Evolutionary conservation across 2,888 invertebrate genomes (phyloP).

Genomic region (Sympetrum striolatum): DNA sequence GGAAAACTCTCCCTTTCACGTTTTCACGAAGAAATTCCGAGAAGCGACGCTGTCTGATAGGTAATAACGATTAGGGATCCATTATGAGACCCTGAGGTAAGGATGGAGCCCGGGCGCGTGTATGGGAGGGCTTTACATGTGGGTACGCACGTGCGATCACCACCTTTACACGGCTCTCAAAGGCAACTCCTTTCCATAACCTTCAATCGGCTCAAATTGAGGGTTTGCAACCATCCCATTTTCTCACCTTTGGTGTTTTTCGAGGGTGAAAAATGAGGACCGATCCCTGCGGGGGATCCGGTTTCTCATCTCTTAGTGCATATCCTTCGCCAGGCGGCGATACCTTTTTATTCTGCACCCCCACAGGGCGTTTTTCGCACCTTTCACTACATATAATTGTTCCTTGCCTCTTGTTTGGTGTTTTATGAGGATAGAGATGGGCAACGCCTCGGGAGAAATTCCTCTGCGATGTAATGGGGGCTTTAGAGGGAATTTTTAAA

Average conservation of each 20-base stretch:
- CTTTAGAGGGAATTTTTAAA: not conserved
- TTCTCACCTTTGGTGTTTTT: not conserved
- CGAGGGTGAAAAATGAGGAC: not conserved
- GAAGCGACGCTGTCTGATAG: not conserved
- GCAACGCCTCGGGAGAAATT: not conserved
- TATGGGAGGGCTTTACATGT: not conserved
- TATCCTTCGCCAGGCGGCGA: not conserved
- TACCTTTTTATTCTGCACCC: not conserved
- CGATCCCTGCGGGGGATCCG: not conserved
- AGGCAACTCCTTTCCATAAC: not conserved
- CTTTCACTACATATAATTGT: not conserved
- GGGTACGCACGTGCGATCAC: not conserved
- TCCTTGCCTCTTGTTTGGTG: not conserved
- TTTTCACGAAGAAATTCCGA: not conserved
- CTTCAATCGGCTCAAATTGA: not conserved
- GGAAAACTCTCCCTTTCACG: not conserved
- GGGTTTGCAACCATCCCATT: not conserved
- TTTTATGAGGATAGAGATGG: not conserved
- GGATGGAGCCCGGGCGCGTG: not conserved
- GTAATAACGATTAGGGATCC: not conserved
- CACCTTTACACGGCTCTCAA: not conserved
- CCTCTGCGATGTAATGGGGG: not conserved
- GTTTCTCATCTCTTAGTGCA: not conserved
- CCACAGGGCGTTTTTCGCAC: not conserved
- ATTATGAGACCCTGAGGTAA: not conserved